These are phyloP conservation scores for Seira musarum DNA, from an alignment of 2,888 invertebrate species.

Conservation along the genomic window DNA sequence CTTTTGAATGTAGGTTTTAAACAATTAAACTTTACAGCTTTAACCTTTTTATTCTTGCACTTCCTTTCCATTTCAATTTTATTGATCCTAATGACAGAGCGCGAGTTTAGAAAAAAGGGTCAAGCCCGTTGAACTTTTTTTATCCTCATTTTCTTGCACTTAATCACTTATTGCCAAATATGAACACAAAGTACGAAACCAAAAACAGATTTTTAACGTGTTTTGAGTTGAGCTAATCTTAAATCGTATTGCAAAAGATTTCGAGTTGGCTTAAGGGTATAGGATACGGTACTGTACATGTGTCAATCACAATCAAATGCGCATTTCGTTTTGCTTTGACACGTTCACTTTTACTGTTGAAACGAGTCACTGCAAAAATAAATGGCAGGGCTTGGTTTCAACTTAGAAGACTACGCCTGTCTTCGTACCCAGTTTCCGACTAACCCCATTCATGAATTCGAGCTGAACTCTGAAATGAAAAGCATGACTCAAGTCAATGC, in stretches of 20 bases:
- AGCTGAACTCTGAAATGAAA: conserved; percentile 14
- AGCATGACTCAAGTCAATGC: conserved; percentile 15
- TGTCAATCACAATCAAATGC: too few relatives aligned
- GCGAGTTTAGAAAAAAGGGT: background rate
- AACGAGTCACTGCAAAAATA: too few relatives aligned
- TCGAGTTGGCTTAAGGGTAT: too few relatives aligned
- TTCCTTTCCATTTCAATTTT: conserved; percentile 2
- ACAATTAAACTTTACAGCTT: background rate
- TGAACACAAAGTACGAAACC: background rate
- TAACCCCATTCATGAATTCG: conserved; percentile 33
- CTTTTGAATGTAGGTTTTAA: background rate
- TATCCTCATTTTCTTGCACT: background rate
- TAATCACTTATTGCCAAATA: background rate
- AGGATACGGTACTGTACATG: too few relatives aligned
- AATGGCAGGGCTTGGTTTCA: too few relatives aligned
- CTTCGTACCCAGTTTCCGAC: conserved; percentile 13
- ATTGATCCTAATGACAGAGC: conserved; percentile 8
- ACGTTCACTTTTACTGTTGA: background rate
- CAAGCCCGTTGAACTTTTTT: conserved; percentile 15
- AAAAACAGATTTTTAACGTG: too few relatives aligned
- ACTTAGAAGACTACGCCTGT: background rate
- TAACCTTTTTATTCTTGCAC: background rate
- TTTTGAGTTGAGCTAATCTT: too few relatives aligned
- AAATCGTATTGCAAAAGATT: too few relatives aligned
- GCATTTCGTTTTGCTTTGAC: conserved; percentile 9